Evolutionary conservation across 92 coral and sea anemone species (phyloP).

Genomic region (Hydrozoanthus gracilis): DNA sequence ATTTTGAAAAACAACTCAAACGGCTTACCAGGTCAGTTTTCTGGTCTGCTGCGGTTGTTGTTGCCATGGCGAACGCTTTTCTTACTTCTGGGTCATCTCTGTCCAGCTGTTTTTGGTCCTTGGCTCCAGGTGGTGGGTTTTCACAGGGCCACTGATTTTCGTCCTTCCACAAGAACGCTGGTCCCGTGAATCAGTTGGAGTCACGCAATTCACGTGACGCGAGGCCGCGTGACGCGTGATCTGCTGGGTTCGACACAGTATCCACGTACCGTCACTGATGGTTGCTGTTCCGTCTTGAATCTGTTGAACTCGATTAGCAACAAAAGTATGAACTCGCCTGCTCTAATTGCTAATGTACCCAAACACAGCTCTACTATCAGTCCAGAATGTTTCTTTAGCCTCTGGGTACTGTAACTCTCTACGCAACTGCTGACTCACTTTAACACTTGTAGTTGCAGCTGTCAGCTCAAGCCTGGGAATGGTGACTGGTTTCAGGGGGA

Average conservation of each 20-base stretch:
- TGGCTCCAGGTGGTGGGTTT: not conserved
- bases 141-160: constrained; percentile 50
- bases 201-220: constrained; percentile 34
- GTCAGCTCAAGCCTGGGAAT: constrained; percentile 60
- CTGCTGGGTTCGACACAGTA: constrained; percentile 56
- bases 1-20: constrained; percentile 40
- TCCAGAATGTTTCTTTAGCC: constrained; percentile 16
- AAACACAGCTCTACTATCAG: constrained; percentile 25
- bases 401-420: constrained; percentile 29
- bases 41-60: not conserved
- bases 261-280: constrained; percentile 62
- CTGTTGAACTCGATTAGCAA: constrained; percentile 60
- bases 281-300: constrained; percentile 54
- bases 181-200: constrained; percentile 53
- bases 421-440: not conserved
- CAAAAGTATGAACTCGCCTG: constrained; percentile 54
- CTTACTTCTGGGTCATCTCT: constrained; percentile 46
- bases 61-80: constrained; percentile 20
- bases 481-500: constrained; percentile 60
- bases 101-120: constrained; percentile 1
- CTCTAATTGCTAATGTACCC: constrained; percentile 55
- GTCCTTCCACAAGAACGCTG: constrained; percentile 54
- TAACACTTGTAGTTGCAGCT: constrained; percentile 51
- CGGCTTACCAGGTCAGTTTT: constrained; percentile 25
- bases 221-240: constrained; percentile 55